These are phyloP conservation scores for Babylonia areolata DNA, from an alignment of 1,140 invertebrate genomes.

Conservation along the genomic window DNA sequence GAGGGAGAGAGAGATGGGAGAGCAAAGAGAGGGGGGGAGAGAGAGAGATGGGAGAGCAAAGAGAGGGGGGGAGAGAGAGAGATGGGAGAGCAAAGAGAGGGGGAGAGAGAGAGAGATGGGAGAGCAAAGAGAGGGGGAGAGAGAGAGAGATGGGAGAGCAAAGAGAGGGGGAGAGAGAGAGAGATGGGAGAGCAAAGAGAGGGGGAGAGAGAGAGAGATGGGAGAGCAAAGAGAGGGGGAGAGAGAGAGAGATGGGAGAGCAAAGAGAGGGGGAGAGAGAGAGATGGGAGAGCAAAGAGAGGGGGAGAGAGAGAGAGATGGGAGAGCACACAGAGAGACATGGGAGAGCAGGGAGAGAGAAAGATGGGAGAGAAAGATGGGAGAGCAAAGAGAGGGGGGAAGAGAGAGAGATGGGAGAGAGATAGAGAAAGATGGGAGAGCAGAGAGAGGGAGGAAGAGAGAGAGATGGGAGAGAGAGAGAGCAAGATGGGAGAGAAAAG, in stretches of 20 bases:
- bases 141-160: neutral
- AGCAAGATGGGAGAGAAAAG: too few relatives aligned
- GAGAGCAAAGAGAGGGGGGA: neutral
- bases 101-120: neutral
- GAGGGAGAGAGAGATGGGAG: neutral
- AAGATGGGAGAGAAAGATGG: neutral
- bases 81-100: neutral
- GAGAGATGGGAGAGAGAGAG: too few relatives aligned
- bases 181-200: neutral
- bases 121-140: neutral
- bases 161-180: neutral
- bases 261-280: constrained; percentile 6
- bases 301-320: neutral
- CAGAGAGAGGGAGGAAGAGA: too few relatives aligned
- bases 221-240: neutral
- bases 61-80: neutral
- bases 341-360: neutral
- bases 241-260: neutral
- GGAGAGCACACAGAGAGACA: neutral
- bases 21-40: neutral
- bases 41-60: neutral
- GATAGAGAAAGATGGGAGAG: neutral
- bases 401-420: neutral
- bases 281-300: neutral
- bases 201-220: constrained; percentile 4